Evolutionary conservation across 2,797 vertebrate species (phyloP), one percentile per base, ranked within the genome.

Genomic region (Danio kyathit): DNA sequence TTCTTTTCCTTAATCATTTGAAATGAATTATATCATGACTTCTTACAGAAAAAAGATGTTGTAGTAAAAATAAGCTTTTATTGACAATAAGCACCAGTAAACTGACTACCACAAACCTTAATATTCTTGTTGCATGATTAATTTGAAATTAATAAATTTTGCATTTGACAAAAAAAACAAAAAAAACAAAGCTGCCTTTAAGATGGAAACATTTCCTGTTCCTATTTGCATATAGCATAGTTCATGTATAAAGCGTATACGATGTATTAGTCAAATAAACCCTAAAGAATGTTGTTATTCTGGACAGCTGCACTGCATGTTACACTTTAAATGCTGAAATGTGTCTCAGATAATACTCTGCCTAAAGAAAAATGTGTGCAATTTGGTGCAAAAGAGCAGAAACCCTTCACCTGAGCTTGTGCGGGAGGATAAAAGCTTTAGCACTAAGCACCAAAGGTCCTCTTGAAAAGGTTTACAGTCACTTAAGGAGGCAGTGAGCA

Each of bases 401-500:
- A 74, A 52, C 6, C 8, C 21, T 61, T 74, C 61, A 54, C 54
- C 54, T 64, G 16, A 48, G 40, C 79, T 76, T 77, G 76, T 80
- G 70, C 48, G 9, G 29, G 17, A 73, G 13, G 49, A 64, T 74
- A 73, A 70, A 56, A 44, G 72, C 76, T 64, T 71, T 60, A 49
- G 14, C 7, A 29, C 72, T 10, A 59, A 54, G 54, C 43, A 40
- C 70, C 14, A 43, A 59, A 80, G 17, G 54, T 86, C 69, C 52
- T 66, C 60, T 66, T 74, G 86, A 86, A 82, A 41, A 61, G 60
- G 59, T 65, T 14, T 70, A 79, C 52, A 56, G 81, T 57, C 69
- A 83, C 82, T 87, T 88, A 73, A 89, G 86, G 86, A 83, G 87
- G 86, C 85, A 88, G 86, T 84, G 83, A 85, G 82, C 72, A 75